phyloP scores from a whole-genome alignment of 1,140 invertebrate genomes.

The Drosophila rhopaloa region DNA sequence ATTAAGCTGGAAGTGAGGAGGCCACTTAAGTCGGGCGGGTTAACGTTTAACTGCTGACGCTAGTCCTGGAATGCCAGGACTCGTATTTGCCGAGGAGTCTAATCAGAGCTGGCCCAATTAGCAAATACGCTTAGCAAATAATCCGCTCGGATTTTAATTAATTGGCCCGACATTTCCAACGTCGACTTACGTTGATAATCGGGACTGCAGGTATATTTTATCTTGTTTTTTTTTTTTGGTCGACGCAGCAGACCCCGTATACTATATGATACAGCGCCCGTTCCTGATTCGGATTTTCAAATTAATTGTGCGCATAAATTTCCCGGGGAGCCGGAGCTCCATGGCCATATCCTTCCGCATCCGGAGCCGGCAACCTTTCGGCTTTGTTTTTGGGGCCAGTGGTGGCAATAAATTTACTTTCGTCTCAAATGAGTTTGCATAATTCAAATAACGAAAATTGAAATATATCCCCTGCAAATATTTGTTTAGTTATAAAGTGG shows the following conservation, averaged over 20 bases:
- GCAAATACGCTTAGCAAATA: conserved; percentile 64
- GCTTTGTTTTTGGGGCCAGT: conserved; percentile 34
- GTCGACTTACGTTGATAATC: conserved; percentile 41
- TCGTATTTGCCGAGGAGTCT: conserved; percentile 26
- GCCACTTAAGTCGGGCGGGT: conserved; percentile 60
- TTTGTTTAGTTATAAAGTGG: conserved; percentile 65
- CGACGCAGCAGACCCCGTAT: conserved; percentile 11
- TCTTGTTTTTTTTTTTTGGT: conserved; percentile 17
- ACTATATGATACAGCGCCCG: not conserved
- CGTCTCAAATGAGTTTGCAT: conserved; percentile 74
- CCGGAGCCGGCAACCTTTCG: conserved; percentile 57
- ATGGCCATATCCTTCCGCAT: conserved; percentile 21
- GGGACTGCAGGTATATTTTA: conserved; percentile 51
- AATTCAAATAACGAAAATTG: conserved; percentile 60
- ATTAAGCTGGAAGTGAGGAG: conserved; percentile 59
- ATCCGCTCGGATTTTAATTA: conserved; percentile 70
- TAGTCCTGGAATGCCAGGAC: conserved; percentile 23
- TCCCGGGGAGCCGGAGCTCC: conserved; percentile 8
- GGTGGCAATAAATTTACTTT: conserved; percentile 72
- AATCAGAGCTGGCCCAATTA: conserved; percentile 66
- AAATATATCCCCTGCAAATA: conserved; percentile 46
- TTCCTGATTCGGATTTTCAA: conserved; percentile 71
- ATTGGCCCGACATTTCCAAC: conserved; percentile 30
- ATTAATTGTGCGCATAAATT: conserved; percentile 82
- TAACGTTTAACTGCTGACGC: conserved; percentile 46